phyloP scores from a whole-genome alignment of 2,888 invertebrate species.

The Eulithis testata region DNA sequence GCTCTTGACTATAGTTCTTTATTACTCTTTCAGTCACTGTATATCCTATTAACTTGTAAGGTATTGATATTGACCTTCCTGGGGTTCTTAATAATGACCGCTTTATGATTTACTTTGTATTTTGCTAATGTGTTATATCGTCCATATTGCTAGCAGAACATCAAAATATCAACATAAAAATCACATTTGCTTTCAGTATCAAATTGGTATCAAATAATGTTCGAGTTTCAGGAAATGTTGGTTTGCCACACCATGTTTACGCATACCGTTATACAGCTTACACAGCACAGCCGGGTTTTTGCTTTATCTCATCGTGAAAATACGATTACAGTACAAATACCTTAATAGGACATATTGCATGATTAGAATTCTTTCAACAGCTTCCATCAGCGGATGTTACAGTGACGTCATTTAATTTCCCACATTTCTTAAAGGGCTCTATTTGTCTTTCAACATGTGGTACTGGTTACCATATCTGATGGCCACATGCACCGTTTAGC shows the following conservation, averaged over 20 bases:
- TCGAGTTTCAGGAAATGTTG: conserved; percentile 23
- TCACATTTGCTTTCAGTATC: neutral
- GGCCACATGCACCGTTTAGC: conserved; percentile 30
- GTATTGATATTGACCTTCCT: neutral
- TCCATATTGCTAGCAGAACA: neutral
- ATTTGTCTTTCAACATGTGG: conserved; percentile 40
- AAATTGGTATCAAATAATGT: conserved; percentile 7
- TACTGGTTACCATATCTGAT: conserved; percentile 42
- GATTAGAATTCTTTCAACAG: conserved; percentile 12
- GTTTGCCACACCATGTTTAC: conserved; percentile 22
- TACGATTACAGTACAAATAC: conserved; percentile 5
- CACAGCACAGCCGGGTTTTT: conserved; percentile 11
- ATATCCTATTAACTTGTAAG: neutral
- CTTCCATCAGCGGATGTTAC: conserved; percentile 29
- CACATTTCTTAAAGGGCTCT: conserved; percentile 41
- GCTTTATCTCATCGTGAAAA: conserved; percentile 21
- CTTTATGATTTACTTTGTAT: neutral
- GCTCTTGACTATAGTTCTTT: too few relatives aligned
- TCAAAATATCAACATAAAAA: neutral
- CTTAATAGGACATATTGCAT: conserved; percentile 7
- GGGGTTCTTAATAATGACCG: neutral
- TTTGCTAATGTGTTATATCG: neutral
- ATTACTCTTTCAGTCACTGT: neutral
- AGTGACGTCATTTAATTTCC: conserved; percentile 43
- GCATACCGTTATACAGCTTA: conserved; percentile 14